A percentile compares a stretch with the other conserved stretches of the same genome.
These are phyloP conservation scores for Cyprinus carpio DNA, from an alignment of 2,113 vertebrate genomes.

Conservation along the genomic window DNA sequence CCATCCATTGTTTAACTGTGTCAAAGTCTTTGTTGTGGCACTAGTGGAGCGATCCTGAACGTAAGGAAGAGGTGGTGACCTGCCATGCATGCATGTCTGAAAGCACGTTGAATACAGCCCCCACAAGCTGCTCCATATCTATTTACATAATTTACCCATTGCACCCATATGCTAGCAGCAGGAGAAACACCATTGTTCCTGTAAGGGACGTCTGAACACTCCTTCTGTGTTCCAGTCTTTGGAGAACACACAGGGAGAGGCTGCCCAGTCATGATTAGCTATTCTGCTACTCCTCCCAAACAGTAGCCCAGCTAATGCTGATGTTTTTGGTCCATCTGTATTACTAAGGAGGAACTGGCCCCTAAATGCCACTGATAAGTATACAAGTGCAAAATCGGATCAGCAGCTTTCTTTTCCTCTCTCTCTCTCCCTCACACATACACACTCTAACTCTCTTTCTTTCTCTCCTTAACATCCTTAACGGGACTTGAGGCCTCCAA, in stretches of 20 bases:
- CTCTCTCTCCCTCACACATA: slow-evolving; percentile 40
- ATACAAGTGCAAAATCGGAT: slow-evolving; percentile 81
- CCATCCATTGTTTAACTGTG: slow-evolving; percentile 23
- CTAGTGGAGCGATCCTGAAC: slow-evolving; percentile 34
- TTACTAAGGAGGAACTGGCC: slow-evolving; percentile 58
- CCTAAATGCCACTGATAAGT: slow-evolving; percentile 68
- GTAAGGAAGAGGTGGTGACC: slow-evolving; percentile 29
- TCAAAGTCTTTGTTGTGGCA: slow-evolving; percentile 25
- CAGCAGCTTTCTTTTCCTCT: slow-evolving; percentile 69
- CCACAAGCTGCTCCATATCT: slow-evolving; percentile 49
- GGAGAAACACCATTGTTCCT: slow-evolving; percentile 46
- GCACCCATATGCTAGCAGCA: slow-evolving; percentile 55
- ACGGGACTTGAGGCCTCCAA: slow-evolving; percentile 37
- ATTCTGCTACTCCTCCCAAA: slow-evolving; percentile 65
- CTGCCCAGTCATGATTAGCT: slow-evolving; percentile 65
- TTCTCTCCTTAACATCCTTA: slow-evolving; percentile 19
- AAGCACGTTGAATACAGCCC: slow-evolving; percentile 29
- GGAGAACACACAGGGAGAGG: slow-evolving; percentile 32
- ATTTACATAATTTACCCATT: slow-evolving; percentile 54
- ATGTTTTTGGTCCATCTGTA: slow-evolving; percentile 77
- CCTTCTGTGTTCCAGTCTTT: slow-evolving; percentile 18
- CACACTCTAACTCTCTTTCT: slow-evolving; percentile 54
- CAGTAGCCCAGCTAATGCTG: slow-evolving; percentile 71
- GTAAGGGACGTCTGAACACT: slow-evolving; percentile 32
- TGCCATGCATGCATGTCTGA: slow-evolving; percentile 33